phyloP scores from a whole-genome alignment of 2,888 invertebrate genomes.

The Ectemnius lituratus region DNA sequence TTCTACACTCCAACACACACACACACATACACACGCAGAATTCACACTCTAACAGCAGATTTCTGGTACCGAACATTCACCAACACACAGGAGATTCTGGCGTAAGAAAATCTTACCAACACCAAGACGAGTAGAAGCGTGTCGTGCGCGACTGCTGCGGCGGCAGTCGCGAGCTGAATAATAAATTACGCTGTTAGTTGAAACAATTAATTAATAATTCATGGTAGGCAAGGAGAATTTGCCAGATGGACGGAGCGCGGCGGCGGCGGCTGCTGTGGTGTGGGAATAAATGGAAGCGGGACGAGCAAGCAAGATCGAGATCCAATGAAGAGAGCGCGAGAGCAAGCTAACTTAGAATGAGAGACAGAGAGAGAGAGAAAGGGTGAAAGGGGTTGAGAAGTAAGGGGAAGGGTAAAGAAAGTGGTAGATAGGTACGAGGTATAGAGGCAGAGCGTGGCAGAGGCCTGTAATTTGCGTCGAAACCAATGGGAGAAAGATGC shows the following conservation, averaged over 20 bases:
- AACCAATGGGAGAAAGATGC: slow-evolving; percentile 64
- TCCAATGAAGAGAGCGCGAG: slow-evolving; percentile 31
- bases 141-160: slow-evolving; percentile 51
- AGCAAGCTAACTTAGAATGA: slow-evolving; percentile 1
- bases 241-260: slow-evolving; percentile 64
- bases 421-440: slow-evolving; percentile 16
- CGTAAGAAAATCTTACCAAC: too few species aligned
- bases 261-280: slow-evolving; percentile 41
- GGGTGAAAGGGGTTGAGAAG: slow-evolving; percentile 24
- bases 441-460: slow-evolving; percentile 48
- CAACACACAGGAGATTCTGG: too few species aligned
- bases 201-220: slow-evolving; percentile 79
- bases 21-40: too few species aligned
- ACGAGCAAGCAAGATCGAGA: slow-evolving; percentile 34
- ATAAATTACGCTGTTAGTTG: slow-evolving; percentile 76
- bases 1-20: too few species aligned
- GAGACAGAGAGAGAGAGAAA: slow-evolving; percentile 42
- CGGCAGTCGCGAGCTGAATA: slow-evolving; percentile 72
- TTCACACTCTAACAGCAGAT: too few species aligned
- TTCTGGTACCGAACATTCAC: too few species aligned
- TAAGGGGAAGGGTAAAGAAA: slow-evolving; percentile 21
- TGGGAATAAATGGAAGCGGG: slow-evolving; percentile 33
- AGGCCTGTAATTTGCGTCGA: slow-evolving; percentile 76
- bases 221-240: slow-evolving; percentile 75
- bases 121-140: slow-evolving; percentile 41